These are phyloP conservation scores for Phalloptychus januarius DNA, from an alignment of 2,797 vertebrate species.

Conservation along the genomic window DNA sequence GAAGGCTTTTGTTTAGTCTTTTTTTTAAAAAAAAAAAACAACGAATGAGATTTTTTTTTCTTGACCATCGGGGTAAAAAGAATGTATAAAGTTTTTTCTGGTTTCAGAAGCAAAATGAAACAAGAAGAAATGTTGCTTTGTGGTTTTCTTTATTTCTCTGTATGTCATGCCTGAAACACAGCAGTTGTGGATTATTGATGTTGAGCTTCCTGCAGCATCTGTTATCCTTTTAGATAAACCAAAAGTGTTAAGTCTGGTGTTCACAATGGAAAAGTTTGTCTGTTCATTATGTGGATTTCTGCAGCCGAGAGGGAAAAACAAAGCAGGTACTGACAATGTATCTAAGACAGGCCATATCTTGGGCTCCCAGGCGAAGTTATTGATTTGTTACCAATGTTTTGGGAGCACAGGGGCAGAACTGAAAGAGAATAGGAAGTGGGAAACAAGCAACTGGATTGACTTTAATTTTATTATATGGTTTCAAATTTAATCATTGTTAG, in stretches of 20 bases:
- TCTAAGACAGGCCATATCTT: conserved; percentile 39
- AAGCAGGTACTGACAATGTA: conserved; percentile 48
- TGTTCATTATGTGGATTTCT: conserved; percentile 31
- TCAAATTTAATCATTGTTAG: not conserved
- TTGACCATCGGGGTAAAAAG: not conserved
- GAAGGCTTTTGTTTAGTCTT: not conserved
- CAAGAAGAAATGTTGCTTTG: not conserved
- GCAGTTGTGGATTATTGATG: conserved; percentile 13
- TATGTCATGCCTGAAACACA: not conserved
- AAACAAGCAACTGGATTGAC: not conserved
- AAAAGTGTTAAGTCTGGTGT: conserved; percentile 2
- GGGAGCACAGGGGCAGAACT: conserved; percentile 29
- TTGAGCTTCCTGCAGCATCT: not conserved
- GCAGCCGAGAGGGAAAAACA: conserved; percentile 26
- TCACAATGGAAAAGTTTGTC: conserved; percentile 29
- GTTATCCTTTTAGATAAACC: conserved; percentile 16
- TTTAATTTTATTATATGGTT: not conserved
- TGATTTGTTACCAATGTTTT: conserved; percentile 46
- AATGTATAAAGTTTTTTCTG: not conserved
- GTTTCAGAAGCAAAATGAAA: not conserved
- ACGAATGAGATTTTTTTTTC: not conserved
- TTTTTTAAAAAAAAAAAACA: not conserved
- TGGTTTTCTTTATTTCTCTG: not conserved
- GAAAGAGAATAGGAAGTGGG: not conserved
- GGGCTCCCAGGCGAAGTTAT: conserved; percentile 34